Evolutionary conservation across 2,113 vertebrate genomes (phyloP), one percentile per base, ranked within the genome.

Genomic region (Halcyon malimbica): DNA sequence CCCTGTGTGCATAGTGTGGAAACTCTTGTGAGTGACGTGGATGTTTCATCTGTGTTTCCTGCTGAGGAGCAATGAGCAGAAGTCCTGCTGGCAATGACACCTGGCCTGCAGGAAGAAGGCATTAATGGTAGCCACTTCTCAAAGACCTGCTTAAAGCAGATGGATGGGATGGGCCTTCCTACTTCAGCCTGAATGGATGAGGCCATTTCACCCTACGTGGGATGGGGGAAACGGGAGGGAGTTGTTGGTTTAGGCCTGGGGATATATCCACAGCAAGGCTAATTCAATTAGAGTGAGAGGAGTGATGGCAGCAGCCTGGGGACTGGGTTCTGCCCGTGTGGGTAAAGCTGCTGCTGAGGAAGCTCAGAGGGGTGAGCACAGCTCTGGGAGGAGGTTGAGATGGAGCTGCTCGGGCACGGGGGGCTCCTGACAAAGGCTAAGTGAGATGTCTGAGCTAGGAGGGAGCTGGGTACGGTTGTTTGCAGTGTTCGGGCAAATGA

Each of bases 391-490:
- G 11, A 63, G 28, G 41, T 33, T 4, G 23, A 76, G 68, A 6
- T 1, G 18, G 25, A 75, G 16, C 24, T 67, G 23, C 15, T 44
- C 13, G 64, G 35, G 9, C 24, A 8, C 0, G 0, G 2, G 48
- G 69, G 59, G n/a, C 23, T 81, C 1, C 0, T 31, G 35, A 46
- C 35, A 39, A 28, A 67, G 69, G 2, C 37, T 41, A 33, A 42
- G 16, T 0, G 1, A 33, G 54, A 51, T 9, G 13, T 14, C 44
- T 37, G 64, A 60, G 44, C 31, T 31, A 3, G 44, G 41, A 37
- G 11, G 14, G 24, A 71, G n/a, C 24, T 78, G 41, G 6, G 23
- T 51, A 2, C 48, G 74, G 13, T 51, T 4, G 2, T 54, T 77
- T 29, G n/a, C 5, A 9, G 17, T 20, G 53, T 37, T 63, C 10